A percentile compares a stretch with the other conserved stretches of the same genome.
Conservation (phyloP, 1,140 invertebrate genomes). For the Apis mellifera region Amel_HAv3.1 CM009941.2:15424001-15424500, state of each 20-base stretch:
- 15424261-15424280: constrained; percentile 99
- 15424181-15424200: not conserved
- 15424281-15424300: constrained; percentile 99
- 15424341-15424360: constrained; percentile 99
- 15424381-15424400: constrained; percentile 89
- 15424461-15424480: constrained; percentile 94
- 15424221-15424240: constrained; percentile 99
- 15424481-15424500: constrained; percentile 98
- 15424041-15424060: constrained; percentile 99
- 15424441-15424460: constrained; percentile 91
- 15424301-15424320: constrained; percentile 99
- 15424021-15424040: constrained; percentile 99
- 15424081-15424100: constrained; percentile 99
- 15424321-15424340: constrained; percentile 99
- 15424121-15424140: constrained; percentile 85
- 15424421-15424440: constrained; percentile 91
- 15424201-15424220: constrained; percentile 74
- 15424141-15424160: constrained; percentile 25
- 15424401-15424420: constrained; percentile 90
- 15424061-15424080: constrained; percentile 99
- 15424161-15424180: not conserved
- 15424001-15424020: constrained; percentile 96
- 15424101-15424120: constrained; percentile 98
- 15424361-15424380: constrained; percentile 98
- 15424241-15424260: constrained; percentile 99